phyloP scores from a whole-genome alignment of 2,113 vertebrate species.

The Psittacula cyanocephala region DNA sequence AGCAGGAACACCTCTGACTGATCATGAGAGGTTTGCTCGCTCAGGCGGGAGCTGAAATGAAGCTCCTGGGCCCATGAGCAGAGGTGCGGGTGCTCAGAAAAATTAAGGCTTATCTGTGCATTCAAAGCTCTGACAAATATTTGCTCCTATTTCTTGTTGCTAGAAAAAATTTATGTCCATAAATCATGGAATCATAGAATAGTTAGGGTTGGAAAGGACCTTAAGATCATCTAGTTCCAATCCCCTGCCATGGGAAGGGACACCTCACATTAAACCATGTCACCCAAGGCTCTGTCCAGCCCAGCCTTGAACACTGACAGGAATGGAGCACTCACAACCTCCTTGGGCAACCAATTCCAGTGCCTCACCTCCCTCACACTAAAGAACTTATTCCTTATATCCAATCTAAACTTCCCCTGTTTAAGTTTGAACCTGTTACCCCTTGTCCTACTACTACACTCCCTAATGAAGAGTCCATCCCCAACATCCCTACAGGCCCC shows the following conservation, averaged over 20 bases:
- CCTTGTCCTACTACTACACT: too few species aligned
- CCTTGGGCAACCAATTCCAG: too few species aligned
- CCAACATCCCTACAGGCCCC: too few species aligned
- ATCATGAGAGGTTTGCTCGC: neutral
- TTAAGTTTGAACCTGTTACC: too few species aligned
- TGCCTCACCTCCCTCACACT: too few species aligned
- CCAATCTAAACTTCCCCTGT: too few species aligned
- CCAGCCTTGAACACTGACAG: too few species aligned
- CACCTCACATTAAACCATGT: too few species aligned
- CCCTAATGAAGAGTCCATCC: too few species aligned
- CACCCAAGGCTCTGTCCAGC: too few species aligned
- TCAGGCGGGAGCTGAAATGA: neutral
- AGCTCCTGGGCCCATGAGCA: neutral
- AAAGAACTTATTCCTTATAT: too few species aligned
- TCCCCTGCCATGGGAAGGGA: neutral
- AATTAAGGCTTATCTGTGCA: neutral
- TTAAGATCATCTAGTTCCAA: neutral
- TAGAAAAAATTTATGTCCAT: neutral
- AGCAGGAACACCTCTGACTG: neutral
- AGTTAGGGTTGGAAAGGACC: neutral
- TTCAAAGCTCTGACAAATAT: neutral
- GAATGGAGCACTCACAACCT: too few species aligned
- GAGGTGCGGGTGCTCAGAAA: rapidly evolving
- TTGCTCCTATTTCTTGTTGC: neutral
- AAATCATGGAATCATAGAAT: neutral